These are phyloP conservation scores for Onychomys leucogaster DNA, from an alignment of 2,797 vertebrate genomes.

Conservation along the genomic window DNA sequence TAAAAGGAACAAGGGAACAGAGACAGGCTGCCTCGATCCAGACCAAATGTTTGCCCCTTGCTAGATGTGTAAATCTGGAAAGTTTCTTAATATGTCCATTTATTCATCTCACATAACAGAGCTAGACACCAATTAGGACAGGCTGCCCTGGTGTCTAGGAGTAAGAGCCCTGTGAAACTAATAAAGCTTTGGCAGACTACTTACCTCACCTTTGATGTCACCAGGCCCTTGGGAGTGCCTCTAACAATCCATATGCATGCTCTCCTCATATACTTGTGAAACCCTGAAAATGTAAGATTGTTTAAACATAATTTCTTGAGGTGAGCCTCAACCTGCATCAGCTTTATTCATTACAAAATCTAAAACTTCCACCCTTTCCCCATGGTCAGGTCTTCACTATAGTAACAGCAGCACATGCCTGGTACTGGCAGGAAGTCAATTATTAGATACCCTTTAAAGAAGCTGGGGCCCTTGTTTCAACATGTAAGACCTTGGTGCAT, in stretches of 20 bases:
- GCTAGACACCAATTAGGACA: background rate
- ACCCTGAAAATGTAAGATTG: background rate
- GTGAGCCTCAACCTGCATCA: background rate
- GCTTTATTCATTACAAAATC: background rate
- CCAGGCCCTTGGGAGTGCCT: background rate
- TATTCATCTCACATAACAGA: background rate
- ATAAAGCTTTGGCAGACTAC: background rate
- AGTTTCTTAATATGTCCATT: background rate
- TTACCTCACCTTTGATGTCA: background rate
- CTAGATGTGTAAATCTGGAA: background rate
- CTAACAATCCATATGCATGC: background rate
- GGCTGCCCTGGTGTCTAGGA: background rate
- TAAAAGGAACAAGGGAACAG: background rate
- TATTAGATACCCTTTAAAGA: background rate
- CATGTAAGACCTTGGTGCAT: background rate
- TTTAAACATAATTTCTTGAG: background rate
- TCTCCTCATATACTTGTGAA: background rate
- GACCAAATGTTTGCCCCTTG: background rate
- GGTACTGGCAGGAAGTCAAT: background rate
- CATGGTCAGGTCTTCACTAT: background rate
- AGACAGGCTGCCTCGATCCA: background rate
- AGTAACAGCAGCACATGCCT: background rate
- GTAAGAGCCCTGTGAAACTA: background rate
- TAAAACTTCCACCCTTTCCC: too few relatives aligned
- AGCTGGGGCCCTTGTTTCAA: background rate